Evolutionary conservation across 2,797 vertebrate genomes (phyloP).

Genomic region (Notamacropus eugenii): DNA sequence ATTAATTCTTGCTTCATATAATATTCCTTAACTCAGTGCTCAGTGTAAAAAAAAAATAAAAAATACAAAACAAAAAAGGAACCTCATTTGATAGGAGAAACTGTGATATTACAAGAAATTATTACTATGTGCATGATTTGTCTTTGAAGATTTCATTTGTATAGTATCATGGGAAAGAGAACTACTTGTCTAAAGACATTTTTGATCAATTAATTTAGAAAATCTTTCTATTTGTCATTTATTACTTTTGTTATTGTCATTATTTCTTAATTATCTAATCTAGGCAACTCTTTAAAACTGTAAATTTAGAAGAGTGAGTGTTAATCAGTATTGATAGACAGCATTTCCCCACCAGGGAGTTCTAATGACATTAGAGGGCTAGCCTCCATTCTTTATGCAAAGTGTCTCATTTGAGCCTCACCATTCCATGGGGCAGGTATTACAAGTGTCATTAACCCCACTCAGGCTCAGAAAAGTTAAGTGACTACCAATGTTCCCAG

Average conservation of each 20-base stretch:
- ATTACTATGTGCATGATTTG: neutral
- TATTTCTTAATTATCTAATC: neutral
- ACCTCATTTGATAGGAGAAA: neutral
- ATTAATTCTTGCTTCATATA: neutral
- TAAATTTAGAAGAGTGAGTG: neutral
- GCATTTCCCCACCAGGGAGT: neutral
- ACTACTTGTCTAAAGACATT: neutral
- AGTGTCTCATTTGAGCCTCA: neutral
- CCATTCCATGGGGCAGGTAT: neutral
- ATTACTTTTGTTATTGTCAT: neutral
- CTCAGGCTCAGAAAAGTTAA: neutral
- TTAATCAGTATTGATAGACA: neutral
- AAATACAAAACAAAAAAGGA: too few species aligned
- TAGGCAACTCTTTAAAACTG: neutral
- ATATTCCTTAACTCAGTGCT: neutral
- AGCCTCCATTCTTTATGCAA: neutral
- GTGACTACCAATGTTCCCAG: neutral
- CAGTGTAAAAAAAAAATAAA: neutral
- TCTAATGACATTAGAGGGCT: neutral
- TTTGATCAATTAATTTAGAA: neutral
- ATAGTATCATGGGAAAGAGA: neutral
- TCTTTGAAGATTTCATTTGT: neutral
- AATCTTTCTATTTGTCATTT: neutral
- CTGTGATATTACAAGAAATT: neutral
- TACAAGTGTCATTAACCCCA: neutral